These are phyloP conservation scores for Samia ricini DNA, from an alignment of 1,140 invertebrate genomes.

Conservation along the genomic window DNA sequence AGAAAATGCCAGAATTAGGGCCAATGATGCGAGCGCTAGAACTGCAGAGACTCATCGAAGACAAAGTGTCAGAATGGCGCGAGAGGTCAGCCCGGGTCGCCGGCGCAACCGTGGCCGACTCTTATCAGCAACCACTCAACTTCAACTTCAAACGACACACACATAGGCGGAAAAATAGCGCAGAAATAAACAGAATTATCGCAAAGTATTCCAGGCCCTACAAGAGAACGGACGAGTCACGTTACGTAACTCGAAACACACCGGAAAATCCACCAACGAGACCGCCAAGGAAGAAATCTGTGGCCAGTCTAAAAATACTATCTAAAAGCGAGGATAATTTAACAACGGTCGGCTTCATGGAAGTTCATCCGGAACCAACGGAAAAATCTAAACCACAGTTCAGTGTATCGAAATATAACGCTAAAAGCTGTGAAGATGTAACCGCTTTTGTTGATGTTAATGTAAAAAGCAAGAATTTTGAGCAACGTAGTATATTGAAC, in stretches of 20 bases:
- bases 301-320: constrained; percentile 42
- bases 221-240: constrained; percentile 53
- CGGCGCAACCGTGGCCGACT: constrained; percentile 57
- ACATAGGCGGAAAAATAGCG: constrained; percentile 71
- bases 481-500: constrained; percentile 65
- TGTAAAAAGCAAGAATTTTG: constrained; percentile 61
- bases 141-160: constrained; percentile 69
- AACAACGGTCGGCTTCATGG: constrained; percentile 47
- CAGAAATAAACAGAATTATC: constrained; percentile 75
- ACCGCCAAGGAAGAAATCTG: constrained; percentile 56
- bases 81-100: constrained; percentile 72
- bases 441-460: constrained; percentile 59
- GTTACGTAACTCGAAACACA: constrained; percentile 30
- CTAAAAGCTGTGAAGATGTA: constrained; percentile 66
- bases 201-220: constrained; percentile 69
- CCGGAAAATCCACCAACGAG: constrained; percentile 43
- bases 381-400: constrained; percentile 28
- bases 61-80: constrained; percentile 72
- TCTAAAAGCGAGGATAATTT: constrained; percentile 68
- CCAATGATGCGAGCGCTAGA: constrained; percentile 69
- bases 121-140: constrained; percentile 72
- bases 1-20: constrained; percentile 62
- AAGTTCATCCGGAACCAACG: constrained; percentile 40
- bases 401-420: constrained; percentile 57
- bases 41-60: constrained; percentile 68